Base-by-base conservation (phyloP, 2,113 vertebrate genomes). In the Forbesichthys papilliferus region DNA sequence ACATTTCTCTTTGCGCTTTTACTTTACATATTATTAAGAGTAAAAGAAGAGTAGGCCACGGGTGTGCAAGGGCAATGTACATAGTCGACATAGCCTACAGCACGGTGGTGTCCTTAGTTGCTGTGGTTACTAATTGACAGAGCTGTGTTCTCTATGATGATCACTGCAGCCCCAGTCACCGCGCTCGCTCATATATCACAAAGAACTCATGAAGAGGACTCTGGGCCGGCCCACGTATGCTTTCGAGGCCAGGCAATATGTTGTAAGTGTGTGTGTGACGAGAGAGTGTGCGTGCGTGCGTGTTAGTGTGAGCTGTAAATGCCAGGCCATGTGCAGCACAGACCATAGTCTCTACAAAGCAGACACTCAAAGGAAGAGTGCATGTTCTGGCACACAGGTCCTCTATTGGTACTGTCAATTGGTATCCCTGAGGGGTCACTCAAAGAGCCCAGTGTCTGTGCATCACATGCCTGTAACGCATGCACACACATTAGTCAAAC, bases 161-260 rank as follows among this genome's bases (percentile, higher is more conserved):
- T 84, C 82, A 79, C 82, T 63, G 82, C 91, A 88, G 90, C 93
- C 93, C 90, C 96, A 96, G 94, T 88, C 90, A 73, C 93, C 95
- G 78, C 95, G 93, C 86, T 94, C 96, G 91, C 91, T 95, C 89
- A 92, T 90, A 93, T 94, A 92, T 94, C 94, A 97, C 94, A 98
- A 94, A 97, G 96, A 98, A 88, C 93, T 97, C 84, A 95, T 96
- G 96, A 98, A 98, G 96, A 98, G 95, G 96, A 97, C 96, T 69
- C 90, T 97, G 93, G 98, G 98, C 89, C 95, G 90, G 81, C 95
- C 95, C 89, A 98, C 97, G 68, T 96, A 93, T 93, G 96, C 98
- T 89, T 75, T 95, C 91, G 96, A 98, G 94, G 98, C 97, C 93
- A 97, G 96, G 93, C 95, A 95, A 75, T 96, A 96, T 87, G 91